phyloP scores from a whole-genome alignment of 2,888 invertebrate genomes.

The Anodontia alba region DNA sequence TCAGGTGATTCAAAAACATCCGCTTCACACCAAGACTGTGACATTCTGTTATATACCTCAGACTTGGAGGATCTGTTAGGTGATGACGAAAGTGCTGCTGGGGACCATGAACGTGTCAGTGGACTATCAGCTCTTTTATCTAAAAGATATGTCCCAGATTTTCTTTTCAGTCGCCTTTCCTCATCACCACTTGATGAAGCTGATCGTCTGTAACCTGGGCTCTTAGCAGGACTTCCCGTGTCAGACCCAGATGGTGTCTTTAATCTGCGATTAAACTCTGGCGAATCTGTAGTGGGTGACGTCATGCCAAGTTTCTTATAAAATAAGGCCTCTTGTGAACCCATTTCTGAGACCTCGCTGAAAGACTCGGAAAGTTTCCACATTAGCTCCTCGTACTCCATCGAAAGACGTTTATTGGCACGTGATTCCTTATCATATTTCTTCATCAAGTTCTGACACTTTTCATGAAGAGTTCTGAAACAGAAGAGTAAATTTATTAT shows the following conservation, averaged over 20 bases:
- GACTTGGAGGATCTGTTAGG: constrained; percentile 32
- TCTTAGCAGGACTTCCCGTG: constrained; percentile 56
- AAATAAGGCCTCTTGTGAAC: constrained; percentile 70
- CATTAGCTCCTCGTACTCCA: constrained; percentile 94
- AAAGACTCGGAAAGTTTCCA: constrained; percentile 88
- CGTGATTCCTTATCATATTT: constrained; percentile 90
- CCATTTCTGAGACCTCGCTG: constrained; percentile 71
- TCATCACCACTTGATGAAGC: constrained; percentile 63
- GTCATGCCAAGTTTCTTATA: constrained; percentile 69
- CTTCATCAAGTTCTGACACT: constrained; percentile 89
- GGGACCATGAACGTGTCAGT: constrained; percentile 58
- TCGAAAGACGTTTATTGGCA: constrained; percentile 91
- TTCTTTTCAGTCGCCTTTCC: constrained; percentile 72
- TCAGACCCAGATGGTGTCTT: constrained; percentile 67
- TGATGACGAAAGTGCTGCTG: constrained; percentile 43
- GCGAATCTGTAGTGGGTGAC: constrained; percentile 68
- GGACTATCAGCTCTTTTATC: constrained; percentile 59
- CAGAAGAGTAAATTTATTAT: constrained; percentile 17
- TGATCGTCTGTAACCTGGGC: constrained; percentile 64
- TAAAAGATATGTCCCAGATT: constrained; percentile 75
- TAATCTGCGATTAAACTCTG: constrained; percentile 58
- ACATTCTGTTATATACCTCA: constrained; percentile 48
- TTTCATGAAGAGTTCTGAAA: constrained; percentile 88
- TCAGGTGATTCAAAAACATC: constrained; percentile 46
- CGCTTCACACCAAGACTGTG: constrained; percentile 66